Evolutionary conservation across 2,888 invertebrate genomes (phyloP).

Genomic region (Epistrophe grossulariae): DNA sequence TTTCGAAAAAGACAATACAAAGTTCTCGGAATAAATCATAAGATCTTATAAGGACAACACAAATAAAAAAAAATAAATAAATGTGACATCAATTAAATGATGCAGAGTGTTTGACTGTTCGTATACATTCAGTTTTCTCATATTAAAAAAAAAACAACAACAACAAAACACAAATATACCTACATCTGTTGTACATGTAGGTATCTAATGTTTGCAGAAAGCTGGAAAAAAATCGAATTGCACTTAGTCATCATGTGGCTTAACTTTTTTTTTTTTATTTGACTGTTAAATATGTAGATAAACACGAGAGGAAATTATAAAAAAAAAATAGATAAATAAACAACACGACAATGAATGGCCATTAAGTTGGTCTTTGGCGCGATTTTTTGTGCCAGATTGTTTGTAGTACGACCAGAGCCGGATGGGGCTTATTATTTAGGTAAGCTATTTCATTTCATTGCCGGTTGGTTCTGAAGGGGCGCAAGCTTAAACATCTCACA

Average conservation of each 20-base stretch:
- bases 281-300: not conserved
- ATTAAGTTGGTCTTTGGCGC: constrained; percentile 44
- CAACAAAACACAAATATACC: constrained; percentile 10
- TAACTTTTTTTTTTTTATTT: constrained; percentile 12
- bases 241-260: constrained; percentile 64
- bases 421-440: too few species aligned
- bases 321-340: constrained; percentile 26
- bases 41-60: too few species aligned
- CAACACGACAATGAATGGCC: constrained; percentile 34
- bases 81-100: not conserved
- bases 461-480: not conserved
- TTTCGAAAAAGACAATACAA: too few species aligned
- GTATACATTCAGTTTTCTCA: not conserved
- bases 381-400: constrained; percentile 35
- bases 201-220: constrained; percentile 48
- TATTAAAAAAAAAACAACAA: not conserved
- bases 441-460: not conserved
- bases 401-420: constrained; percentile 7
- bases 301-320: constrained; percentile 14
- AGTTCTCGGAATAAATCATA: too few species aligned
- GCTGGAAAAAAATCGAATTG: constrained; percentile 47
- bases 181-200: not conserved
- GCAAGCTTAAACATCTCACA: not conserved
- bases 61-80: not conserved
- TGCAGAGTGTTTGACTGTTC: not conserved